phyloP scores from a whole-genome alignment of 2,888 invertebrate genomes.

The Drosophila sordidula region DNA sequence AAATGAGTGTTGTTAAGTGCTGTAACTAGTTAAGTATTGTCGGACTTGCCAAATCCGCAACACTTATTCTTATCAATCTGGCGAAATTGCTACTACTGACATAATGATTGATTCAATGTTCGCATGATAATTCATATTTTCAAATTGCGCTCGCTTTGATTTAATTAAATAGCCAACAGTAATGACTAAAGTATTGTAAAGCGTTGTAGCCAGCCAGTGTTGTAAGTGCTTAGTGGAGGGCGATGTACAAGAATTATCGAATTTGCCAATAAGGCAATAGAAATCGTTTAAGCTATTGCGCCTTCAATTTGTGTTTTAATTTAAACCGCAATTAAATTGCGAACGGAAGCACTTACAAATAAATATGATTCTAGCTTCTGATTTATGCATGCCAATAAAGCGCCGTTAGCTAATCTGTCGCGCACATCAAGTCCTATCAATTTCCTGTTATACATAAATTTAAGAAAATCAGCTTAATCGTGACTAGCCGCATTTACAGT shows the following conservation, averaged over 20 bases:
- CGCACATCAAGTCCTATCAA: slow-evolving; percentile 16
- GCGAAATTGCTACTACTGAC: slow-evolving; percentile 41
- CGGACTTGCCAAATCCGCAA: background rate
- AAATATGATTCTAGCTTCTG: background rate
- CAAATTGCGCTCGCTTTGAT: background rate
- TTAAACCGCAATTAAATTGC: background rate
- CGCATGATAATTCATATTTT: slow-evolving; percentile 25
- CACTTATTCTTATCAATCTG: background rate
- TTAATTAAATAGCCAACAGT: background rate
- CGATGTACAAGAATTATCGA: too few species aligned
- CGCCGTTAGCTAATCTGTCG: slow-evolving; percentile 23
- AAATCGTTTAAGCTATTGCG: background rate
- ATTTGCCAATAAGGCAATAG: background rate
- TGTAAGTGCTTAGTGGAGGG: too few species aligned
- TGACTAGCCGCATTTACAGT: slow-evolving; percentile 58
- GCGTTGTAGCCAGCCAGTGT: too few species aligned
- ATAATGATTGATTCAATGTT: slow-evolving; percentile 44
- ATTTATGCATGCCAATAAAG: slow-evolving; percentile 36
- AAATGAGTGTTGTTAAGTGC: slow-evolving; percentile 1
- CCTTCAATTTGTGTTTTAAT: background rate
- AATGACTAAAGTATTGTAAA: slow-evolving; percentile 3
- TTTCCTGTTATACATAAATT: slow-evolving; percentile 58
- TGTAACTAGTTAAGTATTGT: background rate
- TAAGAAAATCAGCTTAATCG: slow-evolving; percentile 39
- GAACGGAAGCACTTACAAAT: slow-evolving; percentile 14